Percentiles rank a stretch among this genome's conserved stretches.
Conservation (phyloP, 2,797 vertebrate species). For the Etheostoma perlongum region DNA sequence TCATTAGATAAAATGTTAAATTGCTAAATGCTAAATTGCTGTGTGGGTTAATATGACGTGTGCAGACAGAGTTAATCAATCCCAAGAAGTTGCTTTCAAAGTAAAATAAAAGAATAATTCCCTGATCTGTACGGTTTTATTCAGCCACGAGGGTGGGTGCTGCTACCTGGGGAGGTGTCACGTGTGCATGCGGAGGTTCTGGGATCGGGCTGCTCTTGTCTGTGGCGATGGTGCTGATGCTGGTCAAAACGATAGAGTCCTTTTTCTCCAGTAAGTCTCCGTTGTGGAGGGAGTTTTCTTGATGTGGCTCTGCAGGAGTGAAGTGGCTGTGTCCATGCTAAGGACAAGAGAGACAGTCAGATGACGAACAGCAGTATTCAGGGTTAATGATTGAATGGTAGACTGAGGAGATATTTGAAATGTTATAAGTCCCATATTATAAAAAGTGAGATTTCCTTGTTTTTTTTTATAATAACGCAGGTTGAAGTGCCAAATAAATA, state of each 20-base stretch:
- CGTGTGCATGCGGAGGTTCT: conserved; percentile 23
- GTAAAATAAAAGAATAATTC: background rate
- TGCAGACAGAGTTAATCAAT: background rate
- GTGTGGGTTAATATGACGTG: conserved; percentile 3
- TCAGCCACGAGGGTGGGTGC: background rate
- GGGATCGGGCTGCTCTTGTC: conserved; percentile 64
- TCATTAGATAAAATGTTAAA: conserved; percentile 18
- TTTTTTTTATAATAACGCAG: too few relatives aligned
- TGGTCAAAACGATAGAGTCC: conserved; percentile 67
- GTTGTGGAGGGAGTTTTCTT: conserved; percentile 68
- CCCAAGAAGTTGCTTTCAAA: background rate
- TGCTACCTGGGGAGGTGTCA: conserved; percentile 40
- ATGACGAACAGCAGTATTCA: too few relatives aligned
- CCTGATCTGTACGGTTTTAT: background rate
- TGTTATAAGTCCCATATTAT: too few relatives aligned
- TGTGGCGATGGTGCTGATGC: conserved; percentile 59
- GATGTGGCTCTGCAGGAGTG: conserved; percentile 52
- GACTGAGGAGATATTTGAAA: background rate
- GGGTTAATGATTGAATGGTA: background rate
- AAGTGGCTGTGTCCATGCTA: conserved; percentile 83
- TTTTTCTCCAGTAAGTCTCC: conserved; percentile 65
- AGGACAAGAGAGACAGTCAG: background rate
- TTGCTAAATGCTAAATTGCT: too few relatives aligned
- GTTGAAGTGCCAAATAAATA: too few relatives aligned
- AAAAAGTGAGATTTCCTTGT: too few relatives aligned